phyloP scores from a whole-genome alignment of 2,888 invertebrate species.

The Acanthococcus lagerstroemiae region DNA sequence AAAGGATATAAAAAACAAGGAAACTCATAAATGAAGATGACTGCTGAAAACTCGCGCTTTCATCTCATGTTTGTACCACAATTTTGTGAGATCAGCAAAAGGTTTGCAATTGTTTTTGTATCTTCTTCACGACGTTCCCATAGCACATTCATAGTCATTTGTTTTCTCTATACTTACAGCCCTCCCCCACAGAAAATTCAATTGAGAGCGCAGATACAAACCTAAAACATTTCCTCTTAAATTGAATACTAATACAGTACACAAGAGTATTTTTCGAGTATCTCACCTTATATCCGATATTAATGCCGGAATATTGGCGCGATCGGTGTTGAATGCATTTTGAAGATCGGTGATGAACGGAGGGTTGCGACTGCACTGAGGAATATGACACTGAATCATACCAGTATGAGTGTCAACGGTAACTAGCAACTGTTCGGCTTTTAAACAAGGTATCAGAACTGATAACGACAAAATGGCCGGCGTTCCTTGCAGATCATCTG shows the following conservation, averaged over 20 bases:
- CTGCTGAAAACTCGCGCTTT: too few species aligned
- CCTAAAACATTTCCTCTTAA: too few species aligned
- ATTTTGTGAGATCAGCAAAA: too few species aligned
- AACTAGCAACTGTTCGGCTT: slow-evolving; percentile 83
- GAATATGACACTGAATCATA: slow-evolving; percentile 80
- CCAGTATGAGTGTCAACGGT: slow-evolving; percentile 93
- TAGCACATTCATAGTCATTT: too few species aligned
- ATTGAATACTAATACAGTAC: background rate
- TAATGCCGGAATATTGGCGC: slow-evolving; percentile 53
- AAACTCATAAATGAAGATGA: too few species aligned
- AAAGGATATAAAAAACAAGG: too few species aligned
- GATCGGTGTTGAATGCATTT: slow-evolving; percentile 64
- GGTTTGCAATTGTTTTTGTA: too few species aligned
- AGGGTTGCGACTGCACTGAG: slow-evolving; percentile 60
- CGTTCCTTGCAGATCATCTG: slow-evolving; percentile 60
- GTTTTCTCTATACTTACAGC: too few species aligned
- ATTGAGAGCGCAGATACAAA: too few species aligned
- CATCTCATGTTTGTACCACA: too few species aligned
- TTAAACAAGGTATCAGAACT: slow-evolving; percentile 75
- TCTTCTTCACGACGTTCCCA: too few species aligned
- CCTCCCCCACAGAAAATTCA: too few species aligned
- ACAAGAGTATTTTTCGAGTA: background rate
- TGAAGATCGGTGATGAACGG: slow-evolving; percentile 73
- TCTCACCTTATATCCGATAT: slow-evolving; percentile 57
- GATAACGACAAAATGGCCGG: slow-evolving; percentile 88